Base-by-base conservation (phyloP, 2,888 invertebrate genomes). In the Hipparchia sbordonii region DNA sequence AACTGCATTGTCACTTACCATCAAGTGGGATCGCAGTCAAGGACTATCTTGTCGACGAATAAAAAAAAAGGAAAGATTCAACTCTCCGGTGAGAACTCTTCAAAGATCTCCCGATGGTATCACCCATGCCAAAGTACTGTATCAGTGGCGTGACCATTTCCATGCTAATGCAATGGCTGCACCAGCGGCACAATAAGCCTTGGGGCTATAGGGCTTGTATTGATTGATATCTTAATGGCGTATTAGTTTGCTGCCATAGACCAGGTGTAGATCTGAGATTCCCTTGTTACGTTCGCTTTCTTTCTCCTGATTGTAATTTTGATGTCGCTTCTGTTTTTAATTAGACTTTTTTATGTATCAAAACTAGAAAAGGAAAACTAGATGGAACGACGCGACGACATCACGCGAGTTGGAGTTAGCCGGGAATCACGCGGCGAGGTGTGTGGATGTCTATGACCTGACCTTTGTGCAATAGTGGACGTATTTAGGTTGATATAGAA, bases 201-300 rank as follows among this genome's bases (percentile, higher is more conserved):
- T 23, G 23, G 23, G 23, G 23, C 23, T 0, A 23, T 23, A 39
- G 77, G 72, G 23, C 77, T 72, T 71, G 76, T 83, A 82, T 81
- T 91, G 90, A 91, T 91, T 89, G 89, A 91, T 91, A 91, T 92
- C 91, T 92, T 89, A 88, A 91, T 88, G 85, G 88, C 80, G 71
- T 78, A 83, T 81, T 81, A 81, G 75, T 74, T 74, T 68, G 61
- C 63, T 67, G 70, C 72, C 66, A 61, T 46, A 61, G 52, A 67
- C 73, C 65, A 65, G 70, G 51, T 78, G 74, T 73, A 73, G 76
- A 73, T 68, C 66, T 46, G 57, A 76, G 39, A 69, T 72, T 72
- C 59, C 70, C 72, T 72, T 76, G 65, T 68, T 71, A 67, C 52
- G 61, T 67, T 56, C 52, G 71, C 70, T 68, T 71, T 39, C 59